Conservation (phyloP, 2,888 invertebrate species). For the Pammene aurita region DNA sequence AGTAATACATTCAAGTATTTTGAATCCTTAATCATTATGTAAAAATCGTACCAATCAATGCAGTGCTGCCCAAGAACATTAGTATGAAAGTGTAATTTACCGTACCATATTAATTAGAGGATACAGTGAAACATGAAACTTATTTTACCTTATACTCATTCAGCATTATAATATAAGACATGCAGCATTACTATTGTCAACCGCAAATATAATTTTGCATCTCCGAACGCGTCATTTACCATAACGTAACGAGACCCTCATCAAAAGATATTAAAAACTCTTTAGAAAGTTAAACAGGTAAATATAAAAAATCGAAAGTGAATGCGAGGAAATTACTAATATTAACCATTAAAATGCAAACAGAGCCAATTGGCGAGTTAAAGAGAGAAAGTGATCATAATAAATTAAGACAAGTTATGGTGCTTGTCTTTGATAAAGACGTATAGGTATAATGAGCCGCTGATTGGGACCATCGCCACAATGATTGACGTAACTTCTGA, state of each 20-base stretch:
- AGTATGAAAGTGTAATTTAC: conserved; percentile 34
- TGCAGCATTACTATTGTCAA: background rate
- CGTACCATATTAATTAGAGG: background rate
- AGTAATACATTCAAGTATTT: background rate
- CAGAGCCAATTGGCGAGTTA: conserved; percentile 37
- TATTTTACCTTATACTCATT: background rate
- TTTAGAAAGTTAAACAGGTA: conserved; percentile 48
- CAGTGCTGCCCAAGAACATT: background rate
- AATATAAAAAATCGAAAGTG: conserved; percentile 44
- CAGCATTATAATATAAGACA: background rate
- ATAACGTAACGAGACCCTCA: conserved; percentile 22
- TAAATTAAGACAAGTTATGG: conserved; percentile 29
- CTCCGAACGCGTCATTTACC: conserved; percentile 16
- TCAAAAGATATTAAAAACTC: conserved; percentile 45
- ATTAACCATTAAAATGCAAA: conserved; percentile 43
- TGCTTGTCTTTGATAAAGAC: conserved; percentile 1
- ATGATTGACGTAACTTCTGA: no score
- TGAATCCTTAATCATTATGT: background rate
- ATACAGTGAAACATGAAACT: conserved; percentile 2
- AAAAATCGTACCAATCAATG: conserved; percentile 3
- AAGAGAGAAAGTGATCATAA: conserved; percentile 45
- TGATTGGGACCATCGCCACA: background rate
- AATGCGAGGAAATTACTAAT: conserved; percentile 42
- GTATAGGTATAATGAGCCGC: background rate
- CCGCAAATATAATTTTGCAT: conserved; percentile 16